These are phyloP conservation scores for Parasteatoda tepidariorum DNA, from an alignment of 1,140 invertebrate genomes.

Conservation along the genomic window DNA sequence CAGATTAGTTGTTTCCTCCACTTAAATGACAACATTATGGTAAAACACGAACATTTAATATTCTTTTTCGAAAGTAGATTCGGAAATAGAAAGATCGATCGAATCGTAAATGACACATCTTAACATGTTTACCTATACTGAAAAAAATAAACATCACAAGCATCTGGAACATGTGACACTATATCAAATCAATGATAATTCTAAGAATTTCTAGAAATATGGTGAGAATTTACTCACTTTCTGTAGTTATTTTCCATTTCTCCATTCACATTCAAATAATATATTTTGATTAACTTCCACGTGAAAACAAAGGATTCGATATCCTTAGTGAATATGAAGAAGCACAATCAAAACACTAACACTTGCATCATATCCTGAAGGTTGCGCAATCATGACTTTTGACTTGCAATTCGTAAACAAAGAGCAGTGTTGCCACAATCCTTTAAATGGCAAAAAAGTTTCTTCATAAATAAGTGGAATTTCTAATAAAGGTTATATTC, in stretches of 20 bases:
- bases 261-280: conserved; percentile 8
- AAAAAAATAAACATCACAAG: conserved; percentile 8
- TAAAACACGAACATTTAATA: too few relatives aligned
- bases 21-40: too few relatives aligned
- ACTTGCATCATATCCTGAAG: conserved; percentile 58
- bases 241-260: conserved; percentile 45
- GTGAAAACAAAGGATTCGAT: conserved; percentile 51
- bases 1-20: too few relatives aligned
- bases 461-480: too few relatives aligned
- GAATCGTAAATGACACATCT: too few relatives aligned
- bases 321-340: conserved; percentile 11
- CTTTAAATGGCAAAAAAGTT: too few relatives aligned
- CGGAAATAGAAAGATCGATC: too few relatives aligned
- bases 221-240: conserved; percentile 25
- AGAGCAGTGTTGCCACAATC: conserved; percentile 21
- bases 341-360: conserved; percentile 47
- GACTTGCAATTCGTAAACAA: conserved; percentile 51
- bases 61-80: too few relatives aligned
- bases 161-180: conserved; percentile 56
- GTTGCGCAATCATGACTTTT: conserved; percentile 51
- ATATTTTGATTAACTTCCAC: conserved; percentile 19
- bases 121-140: too few relatives aligned
- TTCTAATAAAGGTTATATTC: too few relatives aligned
- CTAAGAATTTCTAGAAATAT: not conserved
- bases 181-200: conserved; percentile 12